Evolutionary conservation across 64 coral and sea anemone genomes (phyloP), one percentile per base, ranked within the genome.

Genomic region (Dendronephthya gigantea): DNA sequence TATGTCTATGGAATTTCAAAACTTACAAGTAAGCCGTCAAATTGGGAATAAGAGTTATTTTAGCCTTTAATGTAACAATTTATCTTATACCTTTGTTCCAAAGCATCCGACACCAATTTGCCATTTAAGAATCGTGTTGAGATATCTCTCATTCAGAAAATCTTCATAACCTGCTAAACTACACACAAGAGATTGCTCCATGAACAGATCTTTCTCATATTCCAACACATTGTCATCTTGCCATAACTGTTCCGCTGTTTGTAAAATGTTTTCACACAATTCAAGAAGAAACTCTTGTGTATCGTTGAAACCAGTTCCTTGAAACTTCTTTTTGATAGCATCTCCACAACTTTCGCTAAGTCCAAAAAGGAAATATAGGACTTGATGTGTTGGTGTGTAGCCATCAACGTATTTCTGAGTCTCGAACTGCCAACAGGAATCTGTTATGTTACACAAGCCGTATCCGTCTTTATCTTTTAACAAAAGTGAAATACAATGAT

Each of bases 331-430:
- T 17, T 79, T 29, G 29, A 79, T 1, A 39, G 29, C 36, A 35
- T 39, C 8, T 79, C 28, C 72, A 39, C 72, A 79, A 2, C 72
- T 33, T 34, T 79, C 72, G 0, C 72, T 19, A 8, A 79, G 22
- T 29, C 72, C 72, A 19, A 79, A 79, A 36, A 79, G 72, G 37
- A 79, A 79, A 35, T 79, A 79, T 16, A 79, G 32, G 9, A 79
- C 36, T 79, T 79, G 72, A 79, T 79, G 72, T 34, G 72, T 79
- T 79, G 72, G 36, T 19, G 72, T 79, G 72, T 79, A 79, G 72
- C 72, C 72, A 16, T 39, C 72, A 34, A 79, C 15, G 28, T 79
- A 34, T 0, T 29, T 79, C 36, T 79, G 72, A 36, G 72, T 79
- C 29, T 79, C 72, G 22, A 79, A 79, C 1, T 34, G 27, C 72